Evolutionary conservation across 2,113 vertebrate species (phyloP).

Genomic region (Oncorhynchus gorbuscha): DNA sequence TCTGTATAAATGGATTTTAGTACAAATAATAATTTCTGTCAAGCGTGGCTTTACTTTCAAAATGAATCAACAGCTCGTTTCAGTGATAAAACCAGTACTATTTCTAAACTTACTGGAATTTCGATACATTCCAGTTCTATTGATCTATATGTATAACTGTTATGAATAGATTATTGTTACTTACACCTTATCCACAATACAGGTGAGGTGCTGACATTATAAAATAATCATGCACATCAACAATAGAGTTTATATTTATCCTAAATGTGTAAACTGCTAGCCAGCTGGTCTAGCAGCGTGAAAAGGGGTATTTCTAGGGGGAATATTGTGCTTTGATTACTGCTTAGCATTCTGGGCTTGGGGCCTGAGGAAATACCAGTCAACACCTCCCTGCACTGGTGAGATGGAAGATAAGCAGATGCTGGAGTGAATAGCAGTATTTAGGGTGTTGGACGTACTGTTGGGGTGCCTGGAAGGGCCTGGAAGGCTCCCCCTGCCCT

Average conservation of each 20-base stretch:
- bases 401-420: constrained; percentile 53
- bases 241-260: constrained; percentile 26
- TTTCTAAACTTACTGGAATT: too few relatives aligned
- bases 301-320: constrained; percentile 47
- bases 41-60: constrained; percentile 42
- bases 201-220: too few relatives aligned
- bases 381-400: constrained; percentile 44
- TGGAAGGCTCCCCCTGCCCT: constrained; percentile 4
- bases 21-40: constrained; percentile 67
- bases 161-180: neutral
- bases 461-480: constrained; percentile 33
- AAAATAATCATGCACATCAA: constrained; percentile 8
- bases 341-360: constrained; percentile 59
- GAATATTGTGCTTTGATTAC: constrained; percentile 60
- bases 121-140: too few relatives aligned
- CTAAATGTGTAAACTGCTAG: constrained; percentile 42
- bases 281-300: constrained; percentile 51
- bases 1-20: constrained; percentile 28
- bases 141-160: neutral
- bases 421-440: constrained; percentile 58
- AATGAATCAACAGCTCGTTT: constrained; percentile 38
- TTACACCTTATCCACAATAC: constrained; percentile 22
- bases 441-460: constrained; percentile 55
- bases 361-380: constrained; percentile 66
- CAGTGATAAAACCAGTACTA: neutral